Conservation (phyloP, 1,140 invertebrate genomes). For the Micrasema longulum region DNA sequence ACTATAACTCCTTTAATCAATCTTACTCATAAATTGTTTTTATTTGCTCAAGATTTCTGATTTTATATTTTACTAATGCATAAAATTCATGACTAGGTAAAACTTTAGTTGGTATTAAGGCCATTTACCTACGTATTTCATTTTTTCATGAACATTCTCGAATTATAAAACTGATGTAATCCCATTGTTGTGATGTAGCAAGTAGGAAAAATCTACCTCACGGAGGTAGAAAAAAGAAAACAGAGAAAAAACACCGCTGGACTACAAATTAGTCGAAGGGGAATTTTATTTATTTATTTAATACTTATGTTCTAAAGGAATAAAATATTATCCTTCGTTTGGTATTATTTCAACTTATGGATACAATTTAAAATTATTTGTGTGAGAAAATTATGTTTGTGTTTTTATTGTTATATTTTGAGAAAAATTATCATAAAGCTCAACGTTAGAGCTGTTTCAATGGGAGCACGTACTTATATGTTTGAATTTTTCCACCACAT, state of each 20-base stretch:
- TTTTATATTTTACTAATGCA: neutral
- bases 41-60: neutral
- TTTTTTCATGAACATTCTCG: neutral
- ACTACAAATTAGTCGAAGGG: neutral
- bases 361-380: neutral
- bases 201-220: conserved; percentile 5
- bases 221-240: neutral
- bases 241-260: neutral
- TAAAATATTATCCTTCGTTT: neutral
- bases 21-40: neutral
- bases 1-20: neutral
- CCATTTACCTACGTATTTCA: neutral
- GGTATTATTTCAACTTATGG: neutral
- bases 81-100: neutral
- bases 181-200: conserved; percentile 20
- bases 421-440: no score
- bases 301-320: neutral
- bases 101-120: neutral
- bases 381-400: no score
- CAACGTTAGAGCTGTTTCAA: no score
- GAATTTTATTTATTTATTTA: neutral
- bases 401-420: no score
- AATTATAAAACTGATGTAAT: conserved; percentile 23
- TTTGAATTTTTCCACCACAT: no score
- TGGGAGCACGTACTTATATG: no score